A percentile compares a stretch with the other conserved stretches of the same genome.
phyloP scores from a whole-genome alignment of 1,140 invertebrate species.

The Contarinia nasturtii region DNA sequence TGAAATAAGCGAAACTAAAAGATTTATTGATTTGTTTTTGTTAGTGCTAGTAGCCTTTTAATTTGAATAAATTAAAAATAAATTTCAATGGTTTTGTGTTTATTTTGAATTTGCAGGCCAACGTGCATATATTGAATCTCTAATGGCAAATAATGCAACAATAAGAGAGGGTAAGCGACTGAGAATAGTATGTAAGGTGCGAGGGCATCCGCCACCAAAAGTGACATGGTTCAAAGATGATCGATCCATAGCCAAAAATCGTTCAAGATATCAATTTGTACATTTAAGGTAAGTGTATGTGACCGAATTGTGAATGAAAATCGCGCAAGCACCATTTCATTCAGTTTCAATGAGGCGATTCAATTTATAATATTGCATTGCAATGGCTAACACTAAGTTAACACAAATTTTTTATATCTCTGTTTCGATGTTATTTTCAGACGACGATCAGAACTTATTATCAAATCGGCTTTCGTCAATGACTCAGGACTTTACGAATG shows the following conservation, averaged over 20 bases:
- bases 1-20: too few relatives aligned
- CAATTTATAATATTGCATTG: not conserved
- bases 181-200: constrained; percentile 44
- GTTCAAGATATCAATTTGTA: constrained; percentile 20
- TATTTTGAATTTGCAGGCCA: constrained; percentile 19
- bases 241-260: constrained; percentile 28
- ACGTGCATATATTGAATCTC: constrained; percentile 19
- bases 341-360: not conserved
- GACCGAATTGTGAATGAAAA: not conserved
- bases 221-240: constrained; percentile 56
- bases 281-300: constrained; percentile 21
- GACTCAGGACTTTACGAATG: constrained; percentile 58
- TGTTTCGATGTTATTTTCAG: constrained; percentile 24
- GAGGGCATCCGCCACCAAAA: constrained; percentile 44
- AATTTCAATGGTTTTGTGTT: constrained; percentile 5
- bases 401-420: not conserved
- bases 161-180: constrained; percentile 31
- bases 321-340: not conserved
- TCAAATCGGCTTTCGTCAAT: constrained; percentile 42
- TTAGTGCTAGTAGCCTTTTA: too few relatives aligned
- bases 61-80: too few relatives aligned
- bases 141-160: constrained; percentile 15
- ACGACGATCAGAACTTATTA: constrained; percentile 56
- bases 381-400: too few relatives aligned
- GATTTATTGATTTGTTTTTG: too few relatives aligned